Evolutionary conservation across 2,797 vertebrate species (phyloP).

Genomic region (Gymnodraco acuticeps): DNA sequence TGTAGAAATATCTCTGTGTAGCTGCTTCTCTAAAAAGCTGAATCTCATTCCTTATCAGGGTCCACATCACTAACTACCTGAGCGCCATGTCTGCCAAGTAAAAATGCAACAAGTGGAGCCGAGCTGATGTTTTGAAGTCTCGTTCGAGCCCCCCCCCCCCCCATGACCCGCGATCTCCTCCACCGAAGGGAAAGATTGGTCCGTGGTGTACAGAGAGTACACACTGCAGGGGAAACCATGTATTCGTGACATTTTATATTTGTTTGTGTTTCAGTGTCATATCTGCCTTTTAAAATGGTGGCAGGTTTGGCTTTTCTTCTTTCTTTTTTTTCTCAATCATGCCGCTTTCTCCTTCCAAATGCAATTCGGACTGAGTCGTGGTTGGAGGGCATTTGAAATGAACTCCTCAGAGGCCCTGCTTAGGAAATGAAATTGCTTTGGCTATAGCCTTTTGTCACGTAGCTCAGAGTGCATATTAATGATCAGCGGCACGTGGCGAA

Average conservation of each 20-base stretch:
- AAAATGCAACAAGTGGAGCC: conserved; percentile 34
- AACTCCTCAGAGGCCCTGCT: conserved; percentile 74
- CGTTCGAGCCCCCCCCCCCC: conserved; percentile 9
- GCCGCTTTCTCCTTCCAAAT: conserved; percentile 52
- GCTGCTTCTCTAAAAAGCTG: conserved; percentile 1
- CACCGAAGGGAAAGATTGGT: conserved; percentile 32
- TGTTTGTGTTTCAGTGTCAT: conserved; percentile 47
- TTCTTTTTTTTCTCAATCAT: conserved; percentile 24
- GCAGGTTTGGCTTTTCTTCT: conserved; percentile 32
- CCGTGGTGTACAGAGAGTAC: conserved; percentile 39
- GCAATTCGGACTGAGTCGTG: conserved; percentile 69
- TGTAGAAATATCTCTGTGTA: neutral
- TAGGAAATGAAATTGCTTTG: conserved; percentile 80
- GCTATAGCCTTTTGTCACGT: conserved; percentile 70
- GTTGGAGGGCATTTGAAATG: conserved; percentile 81
- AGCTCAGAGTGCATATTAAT: conserved; percentile 78
- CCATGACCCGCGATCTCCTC: neutral
- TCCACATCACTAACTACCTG: neutral
- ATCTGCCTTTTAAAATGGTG: conserved; percentile 55
- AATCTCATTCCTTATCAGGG: conserved; percentile 1
- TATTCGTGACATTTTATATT: conserved; percentile 65
- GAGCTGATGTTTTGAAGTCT: conserved; percentile 6
- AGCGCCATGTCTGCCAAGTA: conserved; percentile 6
- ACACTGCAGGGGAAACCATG: conserved; percentile 42
- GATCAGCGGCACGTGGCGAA: conserved; percentile 47